Conservation (phyloP, 2,888 invertebrate genomes). For the Drosophila gaucha region DNA sequence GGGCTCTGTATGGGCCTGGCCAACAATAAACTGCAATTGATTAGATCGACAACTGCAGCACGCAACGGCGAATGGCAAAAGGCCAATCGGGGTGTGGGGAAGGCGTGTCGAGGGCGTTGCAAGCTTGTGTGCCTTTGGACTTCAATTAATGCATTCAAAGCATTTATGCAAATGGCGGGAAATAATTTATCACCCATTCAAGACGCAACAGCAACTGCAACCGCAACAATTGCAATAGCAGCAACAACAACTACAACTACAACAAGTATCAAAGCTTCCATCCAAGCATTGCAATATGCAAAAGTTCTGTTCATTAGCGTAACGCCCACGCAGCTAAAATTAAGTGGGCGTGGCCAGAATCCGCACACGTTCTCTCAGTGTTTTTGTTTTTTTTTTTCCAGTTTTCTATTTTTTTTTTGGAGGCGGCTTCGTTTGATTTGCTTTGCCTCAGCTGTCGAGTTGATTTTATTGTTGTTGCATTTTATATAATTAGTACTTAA, state of each 20-base stretch:
- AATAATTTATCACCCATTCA: slow-evolving; percentile 83
- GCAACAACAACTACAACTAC: slow-evolving; percentile 31
- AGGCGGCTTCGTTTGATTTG: slow-evolving; percentile 73
- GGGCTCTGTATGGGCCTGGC: slow-evolving; percentile 74
- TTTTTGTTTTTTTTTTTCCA: slow-evolving; percentile 10
- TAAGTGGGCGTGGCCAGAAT: slow-evolving; percentile 64
- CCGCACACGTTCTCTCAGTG: slow-evolving; percentile 55
- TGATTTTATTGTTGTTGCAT: slow-evolving; percentile 63
- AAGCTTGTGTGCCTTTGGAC: slow-evolving; percentile 70
- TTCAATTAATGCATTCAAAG: slow-evolving; percentile 82
- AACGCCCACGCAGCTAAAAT: slow-evolving; percentile 72
- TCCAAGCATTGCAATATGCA: slow-evolving; percentile 66
- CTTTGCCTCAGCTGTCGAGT: slow-evolving; percentile 50
- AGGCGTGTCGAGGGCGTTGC: slow-evolving; percentile 65
- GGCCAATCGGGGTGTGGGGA: slow-evolving; percentile 40
- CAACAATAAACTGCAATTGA: slow-evolving; percentile 79
- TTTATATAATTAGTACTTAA: slow-evolving; percentile 78
- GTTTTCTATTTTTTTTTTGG: slow-evolving; percentile 32
- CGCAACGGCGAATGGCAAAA: slow-evolving; percentile 48
- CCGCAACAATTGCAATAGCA: slow-evolving; percentile 36
- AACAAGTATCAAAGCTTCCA: slow-evolving; percentile 67
- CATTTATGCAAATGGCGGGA: slow-evolving; percentile 83
- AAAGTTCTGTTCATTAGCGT: slow-evolving; percentile 68
- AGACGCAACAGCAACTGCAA: slow-evolving; percentile 61
- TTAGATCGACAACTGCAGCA: slow-evolving; percentile 69